Evolutionary conservation across 1,140 invertebrate genomes (phyloP), one percentile per base, ranked within the genome.

Genomic region (Caenorhabditis tropicalis): DNA sequence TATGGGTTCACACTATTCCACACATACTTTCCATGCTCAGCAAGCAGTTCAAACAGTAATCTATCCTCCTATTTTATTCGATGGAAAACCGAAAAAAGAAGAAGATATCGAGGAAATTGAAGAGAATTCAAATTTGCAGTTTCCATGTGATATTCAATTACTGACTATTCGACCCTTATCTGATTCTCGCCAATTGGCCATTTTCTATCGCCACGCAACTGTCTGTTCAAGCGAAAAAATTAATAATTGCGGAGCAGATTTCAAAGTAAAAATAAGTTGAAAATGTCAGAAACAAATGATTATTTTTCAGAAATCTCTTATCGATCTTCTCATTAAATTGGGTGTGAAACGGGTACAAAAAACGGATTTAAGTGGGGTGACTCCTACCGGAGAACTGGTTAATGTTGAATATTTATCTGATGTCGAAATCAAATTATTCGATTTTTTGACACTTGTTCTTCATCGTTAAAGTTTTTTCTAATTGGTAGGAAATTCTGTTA

Each of bases 71-170:
- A 16, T 82, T 19, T 12, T 82, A 4, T 36, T 85, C 1, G 79
- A 49, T 43, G 51, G 81, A 27, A 29, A 29, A 15, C 31, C 29
- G 24, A 36, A 81, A 43, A 33, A 49, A 33, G 31, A 39, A n/a
- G 36, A 49, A 49, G 33, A 27, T 16, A 79, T 49, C 46, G 51
- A 85, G 31, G 46, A 39, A 31, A 39, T 65, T 27, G 31, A 43
- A 15, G 27, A 80, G 24, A 49, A 24, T 53, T 49, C 74, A 0
- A 27, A 82, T 79, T 48, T 70, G 29, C 21, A 24, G 10, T 81
- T 87, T 33, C 86, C 86, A 16, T 87, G 86, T 79, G 85, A 87
- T 58, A n/a, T 85, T n/a, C 85, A 87, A 56, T 56, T 86, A n/a
- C 43, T 87, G 24, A 87, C 86, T n/a, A 29, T 85, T 24, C 58